These are phyloP conservation scores for Lithosia quadra DNA, from an alignment of 2,888 invertebrate species.

Conservation along the genomic window DNA sequence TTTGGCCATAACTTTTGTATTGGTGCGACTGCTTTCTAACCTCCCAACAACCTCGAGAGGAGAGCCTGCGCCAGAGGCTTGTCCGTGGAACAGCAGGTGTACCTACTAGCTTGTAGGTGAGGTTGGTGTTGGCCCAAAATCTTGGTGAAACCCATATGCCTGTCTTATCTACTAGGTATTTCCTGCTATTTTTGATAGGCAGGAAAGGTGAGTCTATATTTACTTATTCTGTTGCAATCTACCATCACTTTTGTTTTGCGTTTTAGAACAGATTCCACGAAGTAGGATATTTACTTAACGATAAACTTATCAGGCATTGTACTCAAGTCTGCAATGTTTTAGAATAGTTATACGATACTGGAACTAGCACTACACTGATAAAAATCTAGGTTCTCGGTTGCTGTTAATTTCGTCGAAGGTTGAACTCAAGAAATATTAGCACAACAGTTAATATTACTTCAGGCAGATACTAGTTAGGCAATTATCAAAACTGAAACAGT, in stretches of 20 bases:
- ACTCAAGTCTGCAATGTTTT: not conserved
- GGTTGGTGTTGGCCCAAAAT: not conserved
- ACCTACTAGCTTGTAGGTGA: not conserved
- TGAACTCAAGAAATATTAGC: not conserved
- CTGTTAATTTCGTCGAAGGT: not conserved
- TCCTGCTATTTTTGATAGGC: not conserved
- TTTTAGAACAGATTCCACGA: not conserved
- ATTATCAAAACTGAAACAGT: not conserved
- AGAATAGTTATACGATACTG: not conserved
- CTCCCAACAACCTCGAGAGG: not conserved
- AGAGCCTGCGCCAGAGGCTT: no score
- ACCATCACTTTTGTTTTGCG: not conserved
- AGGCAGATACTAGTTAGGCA: not conserved
- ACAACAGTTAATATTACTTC: not conserved
- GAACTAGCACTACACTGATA: constrained; percentile 17
- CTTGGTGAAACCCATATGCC: not conserved
- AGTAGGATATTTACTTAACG: not conserved
- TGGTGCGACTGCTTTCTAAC: not conserved
- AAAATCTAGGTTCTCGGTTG: not conserved
- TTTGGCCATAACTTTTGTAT: not conserved
- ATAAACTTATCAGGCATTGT: constrained; percentile 3
- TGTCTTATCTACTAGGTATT: not conserved
- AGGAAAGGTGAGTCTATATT: not conserved
- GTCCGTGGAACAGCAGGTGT: no score
- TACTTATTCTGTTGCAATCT: not conserved